Percentiles rank a stretch among this genome's conserved stretches.
Evolutionary conservation across 2,797 vertebrate species (phyloP).

Genomic region (Sparus aurata): DNA sequence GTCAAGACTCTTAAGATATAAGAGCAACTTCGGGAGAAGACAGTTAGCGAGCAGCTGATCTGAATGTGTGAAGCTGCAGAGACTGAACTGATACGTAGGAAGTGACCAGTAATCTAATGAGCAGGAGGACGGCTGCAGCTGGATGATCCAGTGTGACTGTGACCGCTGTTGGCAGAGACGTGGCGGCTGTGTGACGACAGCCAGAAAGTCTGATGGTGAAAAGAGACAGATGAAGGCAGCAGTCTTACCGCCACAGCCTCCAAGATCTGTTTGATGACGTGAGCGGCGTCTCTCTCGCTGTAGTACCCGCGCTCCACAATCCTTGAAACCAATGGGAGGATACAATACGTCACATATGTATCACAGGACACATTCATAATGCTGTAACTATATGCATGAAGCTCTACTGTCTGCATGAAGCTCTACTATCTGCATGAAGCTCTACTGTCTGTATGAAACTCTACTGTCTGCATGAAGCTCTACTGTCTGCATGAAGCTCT

Average conservation of each 20-base stretch:
- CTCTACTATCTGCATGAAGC: too few relatives aligned
- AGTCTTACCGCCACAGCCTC: conserved; percentile 89
- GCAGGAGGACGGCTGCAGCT: background rate
- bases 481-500: too few relatives aligned
- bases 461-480: too few relatives aligned
- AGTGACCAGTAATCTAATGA: conserved; percentile 34
- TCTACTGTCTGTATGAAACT: too few relatives aligned
- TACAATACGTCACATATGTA: too few relatives aligned
- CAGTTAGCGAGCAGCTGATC: background rate
- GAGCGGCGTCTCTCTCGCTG: conserved; percentile 91
- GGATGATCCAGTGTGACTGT: conserved; percentile 7
- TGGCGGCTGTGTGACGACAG: background rate
- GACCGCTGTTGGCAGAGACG: background rate
- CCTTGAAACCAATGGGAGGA: conserved; percentile 71
- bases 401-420: too few relatives aligned
- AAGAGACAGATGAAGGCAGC: conserved; percentile 16
- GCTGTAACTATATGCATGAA: too few relatives aligned
- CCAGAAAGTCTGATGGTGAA: background rate
- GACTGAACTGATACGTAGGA: conserved; percentile 14
- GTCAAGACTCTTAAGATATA: too few relatives aligned
- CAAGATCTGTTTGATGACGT: conserved; percentile 93
- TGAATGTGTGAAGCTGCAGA: conserved; percentile 15
- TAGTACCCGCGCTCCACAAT: conserved; percentile 94
- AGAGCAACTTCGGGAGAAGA: background rate
- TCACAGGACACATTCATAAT: too few relatives aligned